Base-by-base conservation (phyloP, 2,797 vertebrate genomes). In the Melanotaenia trifasciata region DNA sequence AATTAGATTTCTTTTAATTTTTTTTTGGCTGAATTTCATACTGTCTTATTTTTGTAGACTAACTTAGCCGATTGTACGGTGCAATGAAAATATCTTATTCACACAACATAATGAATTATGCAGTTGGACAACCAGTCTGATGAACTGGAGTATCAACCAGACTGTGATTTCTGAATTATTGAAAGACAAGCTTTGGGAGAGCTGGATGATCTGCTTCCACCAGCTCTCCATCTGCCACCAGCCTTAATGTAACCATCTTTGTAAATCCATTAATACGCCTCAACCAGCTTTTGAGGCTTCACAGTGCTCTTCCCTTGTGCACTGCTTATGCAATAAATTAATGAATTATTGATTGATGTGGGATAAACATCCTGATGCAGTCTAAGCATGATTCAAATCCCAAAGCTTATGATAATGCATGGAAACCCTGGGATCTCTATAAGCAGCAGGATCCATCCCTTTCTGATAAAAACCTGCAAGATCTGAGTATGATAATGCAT, bases 261-360 rank as follows among this genome's bases (percentile, higher is more conserved):
- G 73, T 84, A 85, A 85, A 84, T 67, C 75, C 79, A 87, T 82
- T 85, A 85, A 78, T 75, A 79, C 60, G 70, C 73, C 43, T 86
- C 64, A 16, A 12, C 22, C 64, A 70, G 66, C 51, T 66, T 65
- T 78, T 12, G 40, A 85, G 63, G 61, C 74, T 57, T 67, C 57
- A 51, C 68, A 30, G 58, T 58, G 63, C 36, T 83, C 70, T 73
- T 72, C 72, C 58, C 62, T 45, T 43, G 80, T 67, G 57, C 64
- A 16, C 81, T 73, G 30, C 82, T 89, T 89, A 87, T 80, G 81
- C 72, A 89, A 88, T 62, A 64, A 70, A 71, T 64, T 76, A 26
- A 87, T 90, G 71, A 80, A 90, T 90, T 86, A 89, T 87, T 87
- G 83, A 93, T 64, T 58, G 36, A 74, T 82, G 72, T 51, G 72